Base-by-base conservation (phyloP, 1,140 invertebrate genomes). In the Halesus radiatus region DNA sequence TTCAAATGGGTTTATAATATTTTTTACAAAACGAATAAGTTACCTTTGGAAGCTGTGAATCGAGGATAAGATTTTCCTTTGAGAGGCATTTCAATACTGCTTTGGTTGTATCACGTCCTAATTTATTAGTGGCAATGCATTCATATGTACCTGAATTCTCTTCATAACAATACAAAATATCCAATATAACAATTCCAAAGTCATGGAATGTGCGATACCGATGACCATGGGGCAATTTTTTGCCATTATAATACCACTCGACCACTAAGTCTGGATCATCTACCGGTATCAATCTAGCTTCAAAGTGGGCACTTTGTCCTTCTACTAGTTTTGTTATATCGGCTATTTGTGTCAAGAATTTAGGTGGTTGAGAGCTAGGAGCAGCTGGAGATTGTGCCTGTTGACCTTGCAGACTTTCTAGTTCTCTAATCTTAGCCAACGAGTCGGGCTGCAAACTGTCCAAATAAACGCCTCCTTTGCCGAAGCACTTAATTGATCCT, bases 121-220 rank as follows among this genome's bases (percentile, higher is more conserved):
- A 92, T 87, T 97, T 96, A 85, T 99, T 99, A 15, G 94, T 94
- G 20, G 98, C 97, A 82, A 96, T 92, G 86, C 96, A 97, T 90
- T 98, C 96, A 85, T 97, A 98, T 20, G 94, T 92, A 37, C 98
- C 98, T 64, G 96, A 97, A 87, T 99, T 98, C 90, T 99, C 97
- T 88, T 97, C 96, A 86, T 98, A 99, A 84, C 97, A 98, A 86
- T 98, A 99, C 1, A 99, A 89, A 80, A 99, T 98, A 85, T 99
- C 98, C 78, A 99, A 91, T 84, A 98, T 97, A 37, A 99, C 98
- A 86, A 98, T 97, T 79, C 95, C 97, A 89, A 99, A 99, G 86
- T 99, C 98, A 86, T 99, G 97, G 94, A 98, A 97, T 62, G 97
- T 98, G 84, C 97, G 93, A 86, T 97, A 99, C 78, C 97, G 94